Conservation (phyloP, 2,113 vertebrate genomes). For the Scytalopus superciliaris region DNA sequence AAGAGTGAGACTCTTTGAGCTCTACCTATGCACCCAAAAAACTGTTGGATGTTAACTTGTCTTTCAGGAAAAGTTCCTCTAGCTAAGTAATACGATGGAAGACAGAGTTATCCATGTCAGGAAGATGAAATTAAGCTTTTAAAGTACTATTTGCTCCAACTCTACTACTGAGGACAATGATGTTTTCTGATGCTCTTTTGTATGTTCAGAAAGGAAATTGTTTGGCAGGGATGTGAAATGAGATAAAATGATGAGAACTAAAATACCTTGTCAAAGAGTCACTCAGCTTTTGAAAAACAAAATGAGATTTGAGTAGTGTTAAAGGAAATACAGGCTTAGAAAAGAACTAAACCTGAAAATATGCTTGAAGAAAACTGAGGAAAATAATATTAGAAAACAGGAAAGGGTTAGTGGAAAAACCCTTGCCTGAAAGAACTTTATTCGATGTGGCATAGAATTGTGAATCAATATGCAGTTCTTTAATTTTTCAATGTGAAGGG, state of each 20-base stretch:
- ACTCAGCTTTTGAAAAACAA: not conserved
- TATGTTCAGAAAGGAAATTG: not conserved
- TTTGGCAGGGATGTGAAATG: not conserved
- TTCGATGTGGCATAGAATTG: not conserved
- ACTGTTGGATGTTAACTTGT: not conserved
- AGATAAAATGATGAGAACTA: not conserved
- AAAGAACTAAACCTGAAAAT: not conserved
- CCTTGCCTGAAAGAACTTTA: not conserved
- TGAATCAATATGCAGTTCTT: not conserved
- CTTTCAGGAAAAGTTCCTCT: not conserved
- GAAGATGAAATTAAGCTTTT: not conserved
- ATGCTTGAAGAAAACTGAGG: not conserved
- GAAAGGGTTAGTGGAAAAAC: not conserved
- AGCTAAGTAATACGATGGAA: not conserved
- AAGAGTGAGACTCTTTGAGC: not conserved
- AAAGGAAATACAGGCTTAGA: not conserved
- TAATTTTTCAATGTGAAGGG: not conserved
- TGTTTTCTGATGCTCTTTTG: not conserved
- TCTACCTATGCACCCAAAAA: not conserved
- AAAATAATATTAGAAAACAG: not conserved
- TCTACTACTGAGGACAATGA: not conserved
- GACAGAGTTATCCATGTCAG: not conserved
- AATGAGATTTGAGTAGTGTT: not conserved
- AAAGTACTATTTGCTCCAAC: not conserved
- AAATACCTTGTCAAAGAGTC: not conserved